phyloP scores from a whole-genome alignment of 2,797 vertebrate species.

The Crenuchus spilurus region DNA sequence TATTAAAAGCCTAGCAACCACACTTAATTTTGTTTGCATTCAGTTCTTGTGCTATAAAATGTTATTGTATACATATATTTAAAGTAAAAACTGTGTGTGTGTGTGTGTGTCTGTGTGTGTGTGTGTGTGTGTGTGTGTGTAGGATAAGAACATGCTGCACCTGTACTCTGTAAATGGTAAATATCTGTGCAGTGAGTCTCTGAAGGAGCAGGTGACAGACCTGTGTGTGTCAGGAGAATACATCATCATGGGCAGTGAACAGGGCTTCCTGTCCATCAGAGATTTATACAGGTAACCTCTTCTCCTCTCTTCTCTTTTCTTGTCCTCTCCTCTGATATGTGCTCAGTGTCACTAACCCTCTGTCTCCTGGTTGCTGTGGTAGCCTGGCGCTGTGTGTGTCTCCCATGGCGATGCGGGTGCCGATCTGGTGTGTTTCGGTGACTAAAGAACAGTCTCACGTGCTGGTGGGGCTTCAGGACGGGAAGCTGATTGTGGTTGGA shows the following conservation, averaged over 20 bases:
- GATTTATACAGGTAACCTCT: slow-evolving; percentile 88
- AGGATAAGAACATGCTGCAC: slow-evolving; percentile 95
- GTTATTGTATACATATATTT: background rate
- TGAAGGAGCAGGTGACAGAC: slow-evolving; percentile 93
- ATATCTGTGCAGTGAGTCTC: slow-evolving; percentile 83
- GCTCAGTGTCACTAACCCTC: background rate
- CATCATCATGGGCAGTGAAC: slow-evolving; percentile 88
- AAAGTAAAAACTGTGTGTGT: slow-evolving; percentile 9
- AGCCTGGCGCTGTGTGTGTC: slow-evolving; percentile 85
- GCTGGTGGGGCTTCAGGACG: slow-evolving; percentile 92
- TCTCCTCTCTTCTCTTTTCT: background rate
- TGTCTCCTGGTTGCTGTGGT: slow-evolving; percentile 57
- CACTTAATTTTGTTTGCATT: no score
- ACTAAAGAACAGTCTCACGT: slow-evolving; percentile 95
- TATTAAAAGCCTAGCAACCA: no score
- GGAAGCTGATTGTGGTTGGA: slow-evolving; percentile 95
- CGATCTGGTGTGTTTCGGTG: slow-evolving; percentile 89
- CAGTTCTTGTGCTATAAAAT: no score
- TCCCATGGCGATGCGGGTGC: slow-evolving; percentile 90
- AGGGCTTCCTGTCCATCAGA: slow-evolving; percentile 91
- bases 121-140: slow-evolving; percentile 30
- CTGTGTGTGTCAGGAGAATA: slow-evolving; percentile 90
- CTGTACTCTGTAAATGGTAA: slow-evolving; percentile 96
- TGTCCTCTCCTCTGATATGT: background rate
- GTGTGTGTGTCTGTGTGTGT: slow-evolving; percentile 33